Conservation (phyloP, 2,797 vertebrate species). For the Chromobotia macracanthus region DNA sequence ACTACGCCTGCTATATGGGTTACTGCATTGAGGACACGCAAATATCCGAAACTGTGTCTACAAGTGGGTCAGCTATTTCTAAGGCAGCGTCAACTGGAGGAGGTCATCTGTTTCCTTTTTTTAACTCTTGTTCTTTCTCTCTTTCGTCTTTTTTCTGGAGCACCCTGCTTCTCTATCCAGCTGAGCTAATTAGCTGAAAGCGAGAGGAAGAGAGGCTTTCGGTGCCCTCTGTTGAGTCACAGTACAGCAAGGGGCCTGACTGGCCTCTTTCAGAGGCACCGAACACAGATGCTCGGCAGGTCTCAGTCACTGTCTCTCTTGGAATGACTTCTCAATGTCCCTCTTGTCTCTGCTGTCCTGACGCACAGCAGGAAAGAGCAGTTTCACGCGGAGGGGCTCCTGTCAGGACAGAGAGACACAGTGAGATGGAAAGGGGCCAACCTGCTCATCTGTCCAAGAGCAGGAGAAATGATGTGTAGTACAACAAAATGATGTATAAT, state of each 20-base stretch:
- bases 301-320: not conserved
- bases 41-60: conserved; percentile 75
- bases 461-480: conserved; percentile 10
- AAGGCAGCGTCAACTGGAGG: conserved; percentile 73
- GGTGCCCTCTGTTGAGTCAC: conserved; percentile 52
- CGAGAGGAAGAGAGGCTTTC: conserved; percentile 37
- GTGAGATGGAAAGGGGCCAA: conserved; percentile 22
- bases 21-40: conserved; percentile 78
- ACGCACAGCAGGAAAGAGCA: conserved; percentile 28
- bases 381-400: not conserved
- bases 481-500: conserved; percentile 23
- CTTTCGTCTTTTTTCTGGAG: conserved; percentile 57
- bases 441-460: conserved; percentile 28
- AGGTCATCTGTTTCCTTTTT: conserved; percentile 71
- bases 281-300: conserved; percentile 43
- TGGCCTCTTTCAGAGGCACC: conserved; percentile 66
- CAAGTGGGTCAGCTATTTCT: conserved; percentile 87
- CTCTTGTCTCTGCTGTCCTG: not conserved
- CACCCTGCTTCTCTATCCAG: conserved; percentile 55
- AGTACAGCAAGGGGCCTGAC: conserved; percentile 63
- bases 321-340: conserved; percentile 66
- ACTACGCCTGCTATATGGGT: conserved; percentile 77
- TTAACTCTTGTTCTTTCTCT: conserved; percentile 48
- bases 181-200: conserved; percentile 80
- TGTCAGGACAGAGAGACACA: conserved; percentile 14